phyloP scores from a whole-genome alignment of 2,888 invertebrate species.

The Hydraecia micacea region DNA sequence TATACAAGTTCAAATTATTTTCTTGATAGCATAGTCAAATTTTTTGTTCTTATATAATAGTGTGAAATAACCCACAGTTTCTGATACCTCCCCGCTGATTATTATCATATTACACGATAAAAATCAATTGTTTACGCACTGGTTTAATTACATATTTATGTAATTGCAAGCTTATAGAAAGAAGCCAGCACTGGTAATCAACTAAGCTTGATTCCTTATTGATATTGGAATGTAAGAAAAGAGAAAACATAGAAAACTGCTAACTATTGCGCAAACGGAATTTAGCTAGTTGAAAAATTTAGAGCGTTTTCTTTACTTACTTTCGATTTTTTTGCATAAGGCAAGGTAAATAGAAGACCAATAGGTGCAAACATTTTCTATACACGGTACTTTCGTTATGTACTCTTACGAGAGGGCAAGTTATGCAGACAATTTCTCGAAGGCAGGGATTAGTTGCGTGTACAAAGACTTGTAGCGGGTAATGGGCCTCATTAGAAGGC shows the following conservation, averaged over 20 bases:
- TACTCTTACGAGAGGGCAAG: neutral
- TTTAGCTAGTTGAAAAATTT: conserved; percentile 45
- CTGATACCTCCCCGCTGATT: neutral
- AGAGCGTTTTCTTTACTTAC: conserved; percentile 44
- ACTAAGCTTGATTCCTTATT: neutral
- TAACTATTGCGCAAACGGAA: conserved; percentile 43
- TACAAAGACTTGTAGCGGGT: neutral
- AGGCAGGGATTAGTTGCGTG: neutral
- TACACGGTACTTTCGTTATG: neutral
- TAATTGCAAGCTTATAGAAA: neutral
- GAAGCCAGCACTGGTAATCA: neutral
- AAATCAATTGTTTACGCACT: neutral
- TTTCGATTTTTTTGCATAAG: conserved; percentile 31
- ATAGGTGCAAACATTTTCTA: conserved; percentile 21
- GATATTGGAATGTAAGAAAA: conserved; percentile 33
- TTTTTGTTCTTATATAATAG: neutral
- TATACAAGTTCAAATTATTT: neutral
- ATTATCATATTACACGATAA: conserved; percentile 27
- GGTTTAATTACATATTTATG: conserved; percentile 10
- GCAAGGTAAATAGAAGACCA: conserved; percentile 1
- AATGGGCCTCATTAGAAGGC: neutral
- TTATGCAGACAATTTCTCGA: neutral
- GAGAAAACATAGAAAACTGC: conserved; percentile 50
- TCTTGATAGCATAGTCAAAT: neutral
- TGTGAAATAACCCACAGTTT: neutral